These are phyloP conservation scores for Triplophysa yarkandensis DNA, from an alignment of 2,797 vertebrate species.

Conservation along the genomic window DNA sequence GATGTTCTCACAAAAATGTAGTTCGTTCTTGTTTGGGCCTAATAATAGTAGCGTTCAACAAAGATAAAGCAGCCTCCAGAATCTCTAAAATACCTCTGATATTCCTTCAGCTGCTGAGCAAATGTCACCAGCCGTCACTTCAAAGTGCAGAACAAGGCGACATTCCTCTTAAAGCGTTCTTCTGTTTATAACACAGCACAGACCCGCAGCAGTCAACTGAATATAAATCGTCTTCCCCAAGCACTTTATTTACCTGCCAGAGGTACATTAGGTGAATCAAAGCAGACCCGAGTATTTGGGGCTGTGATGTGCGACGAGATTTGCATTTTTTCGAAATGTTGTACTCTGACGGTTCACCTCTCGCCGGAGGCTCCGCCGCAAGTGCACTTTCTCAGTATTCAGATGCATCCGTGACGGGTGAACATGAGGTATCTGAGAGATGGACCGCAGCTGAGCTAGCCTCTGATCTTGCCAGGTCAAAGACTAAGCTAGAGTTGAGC, in stretches of 20 bases:
- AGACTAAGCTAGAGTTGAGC: slow-evolving; percentile 62
- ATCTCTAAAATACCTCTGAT: slow-evolving; percentile 55
- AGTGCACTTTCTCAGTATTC: slow-evolving; percentile 70
- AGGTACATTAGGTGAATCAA: slow-evolving; percentile 3
- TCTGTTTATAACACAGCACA: neutral
- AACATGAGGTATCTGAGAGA: slow-evolving; percentile 52
- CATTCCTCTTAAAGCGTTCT: slow-evolving; percentile 52
- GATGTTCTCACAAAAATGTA: neutral
- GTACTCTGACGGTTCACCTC: slow-evolving; percentile 59
- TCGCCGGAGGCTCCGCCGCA: slow-evolving; percentile 60
- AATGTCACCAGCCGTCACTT: slow-evolving; percentile 60
- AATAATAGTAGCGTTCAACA: slow-evolving; percentile 50
- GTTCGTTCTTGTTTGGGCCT: slow-evolving; percentile 37
- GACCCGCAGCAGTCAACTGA: neutral
- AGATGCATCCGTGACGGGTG: slow-evolving; percentile 56
- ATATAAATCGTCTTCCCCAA: neutral
- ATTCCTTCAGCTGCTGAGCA: slow-evolving; percentile 64
- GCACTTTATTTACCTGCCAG: neutral
- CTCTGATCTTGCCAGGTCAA: slow-evolving; percentile 69
- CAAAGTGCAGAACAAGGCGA: slow-evolving; percentile 50
- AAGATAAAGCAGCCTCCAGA: slow-evolving; percentile 50
- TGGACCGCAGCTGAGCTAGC: slow-evolving; percentile 33
- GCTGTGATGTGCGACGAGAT: slow-evolving; percentile 3
- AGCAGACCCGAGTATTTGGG: slow-evolving; percentile 4
- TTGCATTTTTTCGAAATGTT: slow-evolving; percentile 63